Evolutionary conservation across 2,888 invertebrate genomes (phyloP), one percentile per base, ranked within the genome.

Genomic region (Bombylius major): DNA sequence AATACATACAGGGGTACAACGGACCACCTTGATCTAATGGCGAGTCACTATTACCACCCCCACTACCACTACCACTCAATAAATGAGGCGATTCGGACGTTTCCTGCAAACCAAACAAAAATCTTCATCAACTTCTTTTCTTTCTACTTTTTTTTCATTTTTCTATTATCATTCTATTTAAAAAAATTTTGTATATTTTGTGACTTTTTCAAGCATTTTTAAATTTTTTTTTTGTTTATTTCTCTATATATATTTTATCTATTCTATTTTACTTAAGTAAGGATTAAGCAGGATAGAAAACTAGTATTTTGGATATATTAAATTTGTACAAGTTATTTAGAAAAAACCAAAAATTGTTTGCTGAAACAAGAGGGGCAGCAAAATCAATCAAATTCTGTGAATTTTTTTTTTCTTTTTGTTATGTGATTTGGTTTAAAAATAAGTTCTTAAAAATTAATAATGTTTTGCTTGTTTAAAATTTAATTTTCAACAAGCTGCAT

Each of bases 61-160:
- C 65, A 56, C 63, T 64, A 63, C 61, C 62, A 63, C 67, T 62
- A 64, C 67, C 62, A 62, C 62, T 59, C 76, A 78, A 81, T 79
- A 81, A 82, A 82, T 82, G 85, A 82, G 83, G 85, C 83, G 72
- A 73, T 69, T 73, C 73, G 66, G 74, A 73, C 78, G 80, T 79
- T 83, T 89, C 89, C 90, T 90, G 90, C 87, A 87, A 89, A 89
- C 87, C 88, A 84, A 84, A 83, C 83, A 83, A 82, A 79, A 75
- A 74, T 74, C 88, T 87, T 89, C 89, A 89, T 89, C 89, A 89
- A 89, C 89, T 89, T 88, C 85, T 83, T 72, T 73, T 57, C 47
- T 67, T 67, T 65, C 66, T 64, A 65, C 64, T 64, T 67, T 62
- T 58, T 64, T 64, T 65, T 65, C 56, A 61, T 60, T 60, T 53